Base-by-base conservation (phyloP, 2,797 vertebrate genomes). In the Anniella stebbinsi region DNA sequence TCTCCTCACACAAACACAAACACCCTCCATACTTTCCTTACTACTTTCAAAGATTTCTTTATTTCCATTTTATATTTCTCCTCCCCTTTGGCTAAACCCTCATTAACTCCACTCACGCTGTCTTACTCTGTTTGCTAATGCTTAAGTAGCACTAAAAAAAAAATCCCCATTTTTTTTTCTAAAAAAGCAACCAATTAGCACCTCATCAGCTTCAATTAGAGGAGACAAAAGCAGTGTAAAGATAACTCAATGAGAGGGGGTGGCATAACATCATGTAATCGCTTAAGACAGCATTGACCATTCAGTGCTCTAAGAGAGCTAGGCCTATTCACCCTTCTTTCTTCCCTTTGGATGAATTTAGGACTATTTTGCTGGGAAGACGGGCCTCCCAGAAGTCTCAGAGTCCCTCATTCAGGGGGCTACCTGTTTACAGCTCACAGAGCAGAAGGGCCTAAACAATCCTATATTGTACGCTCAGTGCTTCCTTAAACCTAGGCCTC, bases 141-240 rank as follows among this genome's bases (percentile, higher is more conserved):
- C 98, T 98, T 98, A 98, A 99, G 98, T 97, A 97, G 97, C 96
- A 96, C 97, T 83, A 81, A 5, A 33, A 80, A 63, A 83, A 48
- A 45, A 45, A 83, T 28, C 36, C 36, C 21, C 54, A 8, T 17
- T 97, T 96, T 97, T 98, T 96, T 97, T 93, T 92, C 92, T 78
- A 95, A 94, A 95, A 96, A 98, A 98, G 97, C 98, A 97, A 98
- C 98, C 98, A 99, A 99, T 99, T 99, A 99, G 98, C 98, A 98
- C 98, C 98, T 99, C 98, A 99, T 99, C 99, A 99, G 98, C 98
- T 99, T 98, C 99, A 99, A 99, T 99, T 99, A 99, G 98, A 96
- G 98, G 97, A 99, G 98, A 99, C 99, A 99, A 99, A 99, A 97
- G 97, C 97, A 95, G 98, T 98, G 98, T 98, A 98, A 98, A 99